Evolutionary conservation across 2,113 vertebrate genomes (phyloP), one percentile per base, ranked within the genome.

Genomic region (Periophthalmus modestus): DNA sequence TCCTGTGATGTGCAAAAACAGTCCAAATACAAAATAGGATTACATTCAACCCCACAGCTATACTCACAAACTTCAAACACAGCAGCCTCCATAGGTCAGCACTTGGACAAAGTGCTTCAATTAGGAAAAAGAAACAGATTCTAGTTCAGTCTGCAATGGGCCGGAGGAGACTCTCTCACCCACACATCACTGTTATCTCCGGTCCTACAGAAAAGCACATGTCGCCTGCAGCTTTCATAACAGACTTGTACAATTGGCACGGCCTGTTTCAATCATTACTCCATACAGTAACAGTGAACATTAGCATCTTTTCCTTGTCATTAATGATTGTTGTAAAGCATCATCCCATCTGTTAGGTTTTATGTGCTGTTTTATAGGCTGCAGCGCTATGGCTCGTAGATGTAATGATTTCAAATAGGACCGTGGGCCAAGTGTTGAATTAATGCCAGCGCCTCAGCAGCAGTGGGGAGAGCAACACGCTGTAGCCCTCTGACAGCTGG

Each of bases 121-220:
- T 85, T 80, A 74, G 68, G 67, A 73, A 78, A 87, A 75, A 78
- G 79, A 74, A 82, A 77, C 55, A 76, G 58, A 43, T 80, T 70
- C 77, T 79, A 54, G 82, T 79, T 72, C 23, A 70, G 82, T 84
- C 75, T 74, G 77, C 57, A 18, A 58, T 65, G 82, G 70, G 88
- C 87, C 85, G 11, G 66, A 71, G 75, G 78, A 86, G 73, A 83
- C 71, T 81, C 79, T 78, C 73, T 75, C 85, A 66, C 87, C 83
- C 89, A 87, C 90, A 75, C 87, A 39, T 79, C 66, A 5, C 79
- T 34, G 77, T 91, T 93, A 93, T 94, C 92, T 86, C 75, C 76
- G 68, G 66, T 80, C 76, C 83, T 57, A 76, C 91, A 93, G 90
- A 89, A 87, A 79, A 66, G 76, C 87, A 82, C 77, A 80, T 82